Conservation (phyloP, 2,797 vertebrate species). For the Pelochelys cantorii region DNA sequence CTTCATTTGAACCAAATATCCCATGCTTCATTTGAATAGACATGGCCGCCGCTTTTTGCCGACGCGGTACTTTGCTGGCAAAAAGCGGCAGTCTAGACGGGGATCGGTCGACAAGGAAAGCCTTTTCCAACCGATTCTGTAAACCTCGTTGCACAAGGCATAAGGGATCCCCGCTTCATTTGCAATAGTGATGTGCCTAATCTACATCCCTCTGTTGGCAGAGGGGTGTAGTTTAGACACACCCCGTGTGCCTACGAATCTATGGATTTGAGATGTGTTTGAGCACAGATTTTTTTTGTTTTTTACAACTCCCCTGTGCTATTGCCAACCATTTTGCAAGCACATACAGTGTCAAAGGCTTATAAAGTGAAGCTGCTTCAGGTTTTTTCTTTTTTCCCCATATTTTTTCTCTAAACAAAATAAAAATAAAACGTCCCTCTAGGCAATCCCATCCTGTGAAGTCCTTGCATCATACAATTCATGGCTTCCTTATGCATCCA, state of each 20-base stretch:
- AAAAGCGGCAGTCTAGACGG: too few species aligned
- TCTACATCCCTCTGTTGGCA: too few species aligned
- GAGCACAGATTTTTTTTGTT: not conserved
- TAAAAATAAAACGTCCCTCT: not conserved
- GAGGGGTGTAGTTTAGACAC: too few species aligned
- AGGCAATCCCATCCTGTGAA: slow-evolving; percentile 1
- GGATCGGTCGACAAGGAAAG: too few species aligned
- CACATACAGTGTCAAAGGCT: not conserved
- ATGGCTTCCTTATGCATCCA: not conserved
- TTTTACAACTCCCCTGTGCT: not conserved
- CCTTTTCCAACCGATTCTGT: too few species aligned
- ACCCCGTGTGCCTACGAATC: not conserved
- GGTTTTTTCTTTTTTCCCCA: not conserved
- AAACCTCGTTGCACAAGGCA: too few species aligned
- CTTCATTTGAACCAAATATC: too few species aligned
- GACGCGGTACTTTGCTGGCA: too few species aligned
- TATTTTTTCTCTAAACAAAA: slow-evolving; percentile 16
- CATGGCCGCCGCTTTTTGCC: too few species aligned
- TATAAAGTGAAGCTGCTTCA: not conserved
- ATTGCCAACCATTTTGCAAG: slow-evolving; percentile 6
- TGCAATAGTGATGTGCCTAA: too few species aligned
- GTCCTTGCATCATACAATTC: not conserved
- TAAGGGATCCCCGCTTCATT: too few species aligned
- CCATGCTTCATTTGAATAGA: too few species aligned
- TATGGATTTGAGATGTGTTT: slow-evolving; percentile 3